Conservation (phyloP, 2,888 invertebrate species). For the Mythimna vitellina region DNA sequence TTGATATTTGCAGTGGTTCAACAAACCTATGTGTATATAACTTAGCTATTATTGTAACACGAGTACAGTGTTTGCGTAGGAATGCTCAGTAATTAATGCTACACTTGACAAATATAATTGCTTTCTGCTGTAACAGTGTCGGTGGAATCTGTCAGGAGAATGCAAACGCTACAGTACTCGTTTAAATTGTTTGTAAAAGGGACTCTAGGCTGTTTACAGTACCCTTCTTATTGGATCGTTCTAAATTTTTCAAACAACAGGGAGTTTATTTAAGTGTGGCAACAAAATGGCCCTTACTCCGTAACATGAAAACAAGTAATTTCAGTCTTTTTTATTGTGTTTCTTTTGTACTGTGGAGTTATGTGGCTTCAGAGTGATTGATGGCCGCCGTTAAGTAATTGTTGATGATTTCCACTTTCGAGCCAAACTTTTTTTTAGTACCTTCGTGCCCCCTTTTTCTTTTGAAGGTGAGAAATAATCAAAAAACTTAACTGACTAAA, state of each 20-base stretch:
- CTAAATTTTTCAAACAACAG: constrained; percentile 34
- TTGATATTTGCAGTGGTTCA: constrained; percentile 6
- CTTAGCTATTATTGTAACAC: constrained; percentile 5
- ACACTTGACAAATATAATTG: constrained; percentile 31
- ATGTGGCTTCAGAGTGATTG: constrained; percentile 58
- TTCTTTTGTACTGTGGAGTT: constrained; percentile 57
- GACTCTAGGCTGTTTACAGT: constrained; percentile 1
- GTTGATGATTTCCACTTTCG: constrained; percentile 30
- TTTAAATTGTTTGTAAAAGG: constrained; percentile 2
- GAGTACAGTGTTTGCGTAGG: constrained; percentile 18
- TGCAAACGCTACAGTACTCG: constrained; percentile 8
- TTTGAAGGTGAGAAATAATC: not conserved
- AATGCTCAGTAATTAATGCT: constrained; percentile 25
- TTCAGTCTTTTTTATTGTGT: constrained; percentile 54
- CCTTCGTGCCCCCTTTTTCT: too few species aligned
- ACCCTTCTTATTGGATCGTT: constrained; percentile 22
- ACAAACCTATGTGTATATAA: not conserved
- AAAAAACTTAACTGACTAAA: too few species aligned
- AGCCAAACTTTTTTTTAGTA: not conserved
- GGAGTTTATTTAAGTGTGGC: constrained; percentile 40
- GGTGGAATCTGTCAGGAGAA: constrained; percentile 29
- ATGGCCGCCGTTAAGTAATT: constrained; percentile 49
- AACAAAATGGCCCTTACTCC: constrained; percentile 43
- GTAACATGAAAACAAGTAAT: constrained; percentile 50
- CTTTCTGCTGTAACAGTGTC: constrained; percentile 18